phyloP scores from a whole-genome alignment of 1,140 invertebrate species.

The Pachyrhynchus sulphureomaculatus region DNA sequence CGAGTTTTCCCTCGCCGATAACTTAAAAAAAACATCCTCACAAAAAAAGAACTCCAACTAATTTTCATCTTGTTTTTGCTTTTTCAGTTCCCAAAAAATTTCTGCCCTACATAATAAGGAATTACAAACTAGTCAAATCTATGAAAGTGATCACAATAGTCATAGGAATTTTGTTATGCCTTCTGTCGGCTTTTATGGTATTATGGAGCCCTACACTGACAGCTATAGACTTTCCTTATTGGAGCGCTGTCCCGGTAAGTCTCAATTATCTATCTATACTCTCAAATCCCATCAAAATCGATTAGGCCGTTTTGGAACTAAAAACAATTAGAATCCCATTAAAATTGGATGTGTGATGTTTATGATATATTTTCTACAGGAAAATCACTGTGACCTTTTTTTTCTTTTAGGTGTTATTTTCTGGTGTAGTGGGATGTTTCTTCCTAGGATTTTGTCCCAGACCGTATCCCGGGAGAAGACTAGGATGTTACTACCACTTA shows the following conservation, averaged over 20 bases:
- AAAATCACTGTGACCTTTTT: too few species aligned
- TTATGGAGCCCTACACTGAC: slow-evolving; percentile 61
- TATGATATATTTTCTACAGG: too few species aligned
- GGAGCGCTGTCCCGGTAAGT: slow-evolving; percentile 65
- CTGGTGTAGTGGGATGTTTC: slow-evolving; percentile 52
- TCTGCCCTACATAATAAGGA: slow-evolving; percentile 50
- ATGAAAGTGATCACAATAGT: slow-evolving; percentile 60
- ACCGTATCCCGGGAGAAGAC: slow-evolving; percentile 51
- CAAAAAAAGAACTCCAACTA: too few species aligned
- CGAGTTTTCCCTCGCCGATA: too few species aligned
- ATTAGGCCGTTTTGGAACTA: too few species aligned
- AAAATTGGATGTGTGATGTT: too few species aligned
- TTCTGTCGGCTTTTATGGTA: slow-evolving; percentile 61
- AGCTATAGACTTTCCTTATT: slow-evolving; percentile 62
- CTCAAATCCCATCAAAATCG: not conserved
- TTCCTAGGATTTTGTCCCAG: slow-evolving; percentile 53
- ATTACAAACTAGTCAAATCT: slow-evolving; percentile 58
- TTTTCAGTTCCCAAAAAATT: slow-evolving; percentile 45
- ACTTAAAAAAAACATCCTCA: too few species aligned
- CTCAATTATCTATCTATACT: not conserved
- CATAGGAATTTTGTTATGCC: slow-evolving; percentile 57
- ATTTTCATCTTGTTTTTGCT: not conserved
- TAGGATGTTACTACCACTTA: slow-evolving; percentile 46
- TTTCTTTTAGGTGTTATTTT: slow-evolving; percentile 49
- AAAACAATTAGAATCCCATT: too few species aligned